Evolutionary conservation across 2,888 invertebrate species (phyloP).

Genomic region (Meloe dianella): DNA sequence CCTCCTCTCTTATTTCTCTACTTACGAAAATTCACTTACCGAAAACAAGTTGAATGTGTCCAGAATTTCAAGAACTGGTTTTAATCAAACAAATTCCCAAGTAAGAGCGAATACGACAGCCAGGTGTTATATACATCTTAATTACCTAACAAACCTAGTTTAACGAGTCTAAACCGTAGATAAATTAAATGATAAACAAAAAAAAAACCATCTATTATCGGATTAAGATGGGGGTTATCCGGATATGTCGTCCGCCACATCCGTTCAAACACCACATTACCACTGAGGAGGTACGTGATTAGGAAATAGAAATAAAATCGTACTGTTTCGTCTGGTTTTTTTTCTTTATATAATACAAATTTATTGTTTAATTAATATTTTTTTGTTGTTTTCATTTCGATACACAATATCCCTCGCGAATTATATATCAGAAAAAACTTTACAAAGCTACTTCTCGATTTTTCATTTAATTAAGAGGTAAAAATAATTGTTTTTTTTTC

Average conservation of each 20-base stretch:
- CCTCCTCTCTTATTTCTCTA: background rate
- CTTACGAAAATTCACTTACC: background rate
- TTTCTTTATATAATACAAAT: constrained; percentile 71
- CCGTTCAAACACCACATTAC: constrained; percentile 20
- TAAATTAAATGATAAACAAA: background rate
- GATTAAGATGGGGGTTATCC: constrained; percentile 15
- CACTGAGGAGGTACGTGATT: constrained; percentile 26
- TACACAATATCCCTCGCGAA: constrained; percentile 76
- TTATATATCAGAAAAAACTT: constrained; percentile 68
- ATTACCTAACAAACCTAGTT: background rate
- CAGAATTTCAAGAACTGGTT: background rate
- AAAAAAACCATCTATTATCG: background rate
- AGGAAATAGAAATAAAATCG: constrained; percentile 30
- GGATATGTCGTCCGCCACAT: constrained; percentile 30
- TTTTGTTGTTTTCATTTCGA: constrained; percentile 64
- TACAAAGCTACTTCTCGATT: constrained; percentile 68
- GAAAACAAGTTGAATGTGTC: constrained; percentile 1
- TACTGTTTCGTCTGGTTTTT: constrained; percentile 30
- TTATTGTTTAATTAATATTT: constrained; percentile 59
- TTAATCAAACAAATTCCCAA: background rate
- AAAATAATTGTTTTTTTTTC: constrained; percentile 41
- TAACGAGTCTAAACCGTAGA: background rate
- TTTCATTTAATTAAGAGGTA: constrained; percentile 46
- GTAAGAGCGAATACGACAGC: background rate
- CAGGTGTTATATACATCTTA: background rate